These are phyloP conservation scores for Abrostola triplasia DNA, from an alignment of 2,888 invertebrate genomes.

Conservation along the genomic window DNA sequence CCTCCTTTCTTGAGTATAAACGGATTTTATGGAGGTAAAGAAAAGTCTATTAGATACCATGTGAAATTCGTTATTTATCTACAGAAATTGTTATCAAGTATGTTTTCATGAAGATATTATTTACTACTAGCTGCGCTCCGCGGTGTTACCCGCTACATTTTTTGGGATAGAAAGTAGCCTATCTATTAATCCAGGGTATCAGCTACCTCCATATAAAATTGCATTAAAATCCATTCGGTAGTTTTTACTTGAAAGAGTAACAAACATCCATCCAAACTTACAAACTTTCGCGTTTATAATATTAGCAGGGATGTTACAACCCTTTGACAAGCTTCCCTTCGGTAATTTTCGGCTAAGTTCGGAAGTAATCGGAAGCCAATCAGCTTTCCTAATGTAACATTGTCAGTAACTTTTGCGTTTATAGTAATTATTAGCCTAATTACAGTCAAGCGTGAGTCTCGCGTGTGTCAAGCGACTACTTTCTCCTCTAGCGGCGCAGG, in stretches of 20 bases:
- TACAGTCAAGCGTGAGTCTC: conserved; percentile 45
- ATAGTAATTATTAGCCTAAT: conserved; percentile 45
- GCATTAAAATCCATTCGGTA: too few species aligned
- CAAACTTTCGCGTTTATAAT: too few species aligned
- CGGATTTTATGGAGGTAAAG: conserved; percentile 24
- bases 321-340: background rate
- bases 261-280: too few species aligned
- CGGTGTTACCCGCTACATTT: too few species aligned
- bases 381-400: conserved; percentile 9
- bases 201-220: too few species aligned
- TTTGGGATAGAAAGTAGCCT: too few species aligned
- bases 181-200: too few species aligned
- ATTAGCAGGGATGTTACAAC: too few species aligned
- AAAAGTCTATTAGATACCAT: conserved; percentile 13
- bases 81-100: background rate
- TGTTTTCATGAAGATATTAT: background rate
- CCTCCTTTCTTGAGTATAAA: conserved; percentile 21
- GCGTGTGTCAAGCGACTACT: conserved; percentile 53
- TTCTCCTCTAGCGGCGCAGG: conserved; percentile 38
- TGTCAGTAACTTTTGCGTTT: conserved; percentile 10
- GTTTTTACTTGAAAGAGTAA: too few species aligned
- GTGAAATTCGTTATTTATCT: background rate
- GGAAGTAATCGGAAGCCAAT: conserved; percentile 35
- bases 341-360: background rate
- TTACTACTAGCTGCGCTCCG: too few species aligned